Evolutionary conservation across 2,888 invertebrate genomes (phyloP), one percentile per base, ranked within the genome.

Genomic region (Encarsia formosa): DNA sequence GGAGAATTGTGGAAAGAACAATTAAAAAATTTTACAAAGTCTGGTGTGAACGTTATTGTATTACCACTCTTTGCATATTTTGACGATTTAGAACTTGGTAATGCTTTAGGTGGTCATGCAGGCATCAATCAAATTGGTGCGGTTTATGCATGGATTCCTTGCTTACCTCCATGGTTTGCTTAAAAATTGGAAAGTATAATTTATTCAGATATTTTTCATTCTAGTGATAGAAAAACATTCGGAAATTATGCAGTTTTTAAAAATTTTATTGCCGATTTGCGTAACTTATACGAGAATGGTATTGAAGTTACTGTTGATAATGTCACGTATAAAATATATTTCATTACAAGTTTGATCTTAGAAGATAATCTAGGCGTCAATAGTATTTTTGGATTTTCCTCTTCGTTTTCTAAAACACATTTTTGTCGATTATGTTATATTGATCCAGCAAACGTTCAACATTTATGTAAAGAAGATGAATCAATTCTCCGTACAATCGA

Each of bases 21-120:
- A 48, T n/a, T 49, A 29, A 29, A 45, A 49, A 23, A 39, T 22
- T 51, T 48, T 26, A 39, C 16, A 15, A 13, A 47, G 13, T 53
- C 42, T 34, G 43, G 47, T 16, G 38, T 52, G 15, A 15, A 2
- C 9, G 2, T 13, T 5, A 40, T 40, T 16, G 24, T 40, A n/a
- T 24, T 59, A 22, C 59, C 58, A 4, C 22, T 59, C 9, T 43
- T 57, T 29, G 18, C 58, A 8, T 58, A 58, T 44, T 58, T 49
- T 40, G 58, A 58, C 37, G 58, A 59, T 35, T 48, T 51, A 16
- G 58, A 61, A 24, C 40, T 56, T 5, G 57, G 54, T 5, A 61
- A 59, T 50, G 34, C 56, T 2, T 32, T 57, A 4, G 61, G 58
- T 2, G 43, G 52, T 3, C 57, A 60, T 39, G 32, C 52, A 6